phyloP scores from a whole-genome alignment of 2,888 invertebrate genomes.

The Clitarchus hookeri region DNA sequence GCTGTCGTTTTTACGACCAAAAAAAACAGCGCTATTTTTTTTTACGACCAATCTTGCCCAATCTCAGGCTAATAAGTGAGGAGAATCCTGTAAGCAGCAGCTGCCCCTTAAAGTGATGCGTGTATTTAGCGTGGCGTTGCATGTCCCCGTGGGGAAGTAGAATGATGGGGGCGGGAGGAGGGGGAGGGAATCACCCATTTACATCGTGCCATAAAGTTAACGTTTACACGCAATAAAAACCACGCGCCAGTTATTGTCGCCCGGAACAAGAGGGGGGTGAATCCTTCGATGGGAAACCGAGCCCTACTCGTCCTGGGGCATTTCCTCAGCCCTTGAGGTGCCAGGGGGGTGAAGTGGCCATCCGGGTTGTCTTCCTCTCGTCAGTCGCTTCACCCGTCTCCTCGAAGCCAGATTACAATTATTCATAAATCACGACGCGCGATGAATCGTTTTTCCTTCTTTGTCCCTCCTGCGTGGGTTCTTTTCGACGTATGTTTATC shows the following conservation, averaged over 20 bases:
- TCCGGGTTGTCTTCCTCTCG: neutral
- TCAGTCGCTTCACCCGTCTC: neutral
- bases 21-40: neutral
- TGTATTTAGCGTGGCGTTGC: neutral
- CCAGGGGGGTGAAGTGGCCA: neutral
- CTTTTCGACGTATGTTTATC: neutral
- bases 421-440: neutral
- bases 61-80: slow-evolving; percentile 1
- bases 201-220: neutral
- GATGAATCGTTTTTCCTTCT: neutral
- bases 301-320: too few relatives aligned
- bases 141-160: too few relatives aligned
- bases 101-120: neutral
- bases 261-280: neutral
- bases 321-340: too few relatives aligned
- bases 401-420: too few relatives aligned
- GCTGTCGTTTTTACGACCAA: neutral
- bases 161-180: neutral
- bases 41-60: neutral
- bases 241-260: neutral
- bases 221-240: slow-evolving; percentile 9
- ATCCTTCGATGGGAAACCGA: neutral
- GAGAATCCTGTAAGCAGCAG: neutral
- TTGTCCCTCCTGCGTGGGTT: neutral
- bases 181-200: neutral